Conservation (phyloP, 2,888 invertebrate species). For the Platycnemis pennipes region DNA sequence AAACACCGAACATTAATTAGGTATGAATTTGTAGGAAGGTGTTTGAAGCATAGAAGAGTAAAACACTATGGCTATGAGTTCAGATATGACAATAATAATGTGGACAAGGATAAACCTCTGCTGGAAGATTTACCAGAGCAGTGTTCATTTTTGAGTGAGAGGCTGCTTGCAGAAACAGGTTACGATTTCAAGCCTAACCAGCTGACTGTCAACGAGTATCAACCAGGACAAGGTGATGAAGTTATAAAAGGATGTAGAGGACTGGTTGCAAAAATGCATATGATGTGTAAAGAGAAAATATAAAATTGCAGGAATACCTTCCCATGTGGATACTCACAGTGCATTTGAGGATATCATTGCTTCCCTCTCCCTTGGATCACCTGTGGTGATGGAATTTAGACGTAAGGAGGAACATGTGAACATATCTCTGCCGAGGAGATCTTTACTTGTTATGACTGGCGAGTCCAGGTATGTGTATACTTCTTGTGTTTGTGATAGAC, state of each 20-base stretch:
- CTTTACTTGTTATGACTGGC: conserved; percentile 89
- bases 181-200: conserved; percentile 85
- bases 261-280: neutral
- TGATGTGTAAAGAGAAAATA: neutral
- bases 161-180: conserved; percentile 79
- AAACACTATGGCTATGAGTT: conserved; percentile 97
- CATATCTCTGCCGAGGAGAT: conserved; percentile 85
- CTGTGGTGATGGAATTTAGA: conserved; percentile 94
- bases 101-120: conserved; percentile 87
- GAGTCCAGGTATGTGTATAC: conserved; percentile 83
- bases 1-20: neutral
- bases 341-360: conserved; percentile 94
- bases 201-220: conserved; percentile 91
- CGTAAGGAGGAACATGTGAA: conserved; percentile 83
- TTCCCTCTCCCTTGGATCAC: conserved; percentile 91
- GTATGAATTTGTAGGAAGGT: conserved; percentile 67
- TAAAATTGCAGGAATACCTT: conserved; percentile 89
- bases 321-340: conserved; percentile 97
- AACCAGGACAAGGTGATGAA: conserved; percentile 88
- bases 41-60: conserved; percentile 90
- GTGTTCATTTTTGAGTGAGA: conserved; percentile 85
- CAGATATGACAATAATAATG: conserved; percentile 91
- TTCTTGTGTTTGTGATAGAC: too few species aligned
- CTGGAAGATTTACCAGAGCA: conserved; percentile 85
- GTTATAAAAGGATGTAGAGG: conserved; percentile 35